Evolutionary conservation across 2,113 vertebrate species (phyloP), one percentile per base, ranked within the genome.

Genomic region (Phyllostomus discolor): DNA sequence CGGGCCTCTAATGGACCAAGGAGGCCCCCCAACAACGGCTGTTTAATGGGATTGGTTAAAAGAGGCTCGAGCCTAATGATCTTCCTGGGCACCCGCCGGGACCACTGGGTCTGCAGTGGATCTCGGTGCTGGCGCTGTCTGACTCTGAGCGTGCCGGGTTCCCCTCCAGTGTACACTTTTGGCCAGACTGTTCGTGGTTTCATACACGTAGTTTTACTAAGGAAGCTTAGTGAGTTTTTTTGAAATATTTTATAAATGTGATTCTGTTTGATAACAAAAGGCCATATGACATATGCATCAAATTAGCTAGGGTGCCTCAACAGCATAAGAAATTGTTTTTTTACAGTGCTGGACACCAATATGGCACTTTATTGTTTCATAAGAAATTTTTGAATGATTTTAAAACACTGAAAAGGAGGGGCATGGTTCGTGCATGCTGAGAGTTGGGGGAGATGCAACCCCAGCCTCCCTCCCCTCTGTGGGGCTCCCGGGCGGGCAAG

Each of bases 11-110:
- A 91, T 92, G 50, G 66, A 84, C 80, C 19, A 10, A 90, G 88
- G 38, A 41, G 38, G 43, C 87, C 22, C 20, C 59, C 57, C 33
- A 67, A 78, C 48, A 43, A 46, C 87, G 72, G 66, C 64, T 82
- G 50, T 43, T 93, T 97, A 93, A 93, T 91, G 88, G 88, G 96
- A 69, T 96, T 96, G 85, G 80, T 96, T 95, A 91, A 78, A 81
- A 80, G 93, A 92, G 76, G 50, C 35, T 78, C 1, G 10, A 88
- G 52, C 64, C 43, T 79, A 76, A 70, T 76, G 95, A 82, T 31
- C 57, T 86, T 88, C 41, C 59, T 9, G 54, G 78, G 70, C 69
- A 31, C 33, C 54, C 5, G 16, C 24, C 3, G 78, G 82, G 67
- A 81, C 80, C 67, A 7, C 72, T 76, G 93, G 48, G 59, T 62